Conservation (phyloP, 2,113 vertebrate genomes). For the Okapia johnstoni region DNA sequence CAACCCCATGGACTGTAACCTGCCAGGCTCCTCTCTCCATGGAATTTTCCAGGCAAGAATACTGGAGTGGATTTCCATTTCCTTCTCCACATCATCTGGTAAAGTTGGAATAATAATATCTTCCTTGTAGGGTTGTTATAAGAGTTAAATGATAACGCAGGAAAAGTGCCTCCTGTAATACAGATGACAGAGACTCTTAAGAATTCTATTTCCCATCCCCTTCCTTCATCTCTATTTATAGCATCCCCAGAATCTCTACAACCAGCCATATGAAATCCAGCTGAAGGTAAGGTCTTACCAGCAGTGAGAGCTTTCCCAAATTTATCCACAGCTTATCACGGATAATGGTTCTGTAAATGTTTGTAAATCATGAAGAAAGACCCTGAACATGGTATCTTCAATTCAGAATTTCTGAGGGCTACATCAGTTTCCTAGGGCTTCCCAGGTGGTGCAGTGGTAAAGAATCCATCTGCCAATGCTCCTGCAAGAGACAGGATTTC, state of each 20-base stretch:
- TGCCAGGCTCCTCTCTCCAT: background rate
- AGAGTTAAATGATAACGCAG: background rate
- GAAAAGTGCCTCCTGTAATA: background rate
- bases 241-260: background rate
- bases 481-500: background rate
- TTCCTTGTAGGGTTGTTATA: background rate
- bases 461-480: background rate
- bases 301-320: background rate
- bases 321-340: background rate
- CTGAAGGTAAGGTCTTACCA: background rate
- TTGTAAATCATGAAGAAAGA: background rate
- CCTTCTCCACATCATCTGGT: background rate
- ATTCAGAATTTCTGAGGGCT: background rate
- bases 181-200: background rate
- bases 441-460: background rate
- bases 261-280: background rate
- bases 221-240: background rate
- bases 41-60: background rate
- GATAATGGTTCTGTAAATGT: background rate
- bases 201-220: background rate
- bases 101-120: background rate
- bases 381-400: too few species aligned
- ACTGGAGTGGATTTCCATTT: background rate
- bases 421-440: background rate
- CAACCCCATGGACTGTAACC: background rate